Conservation (phyloP, 1,140 invertebrate species). For the Zophobas atratus region DNA sequence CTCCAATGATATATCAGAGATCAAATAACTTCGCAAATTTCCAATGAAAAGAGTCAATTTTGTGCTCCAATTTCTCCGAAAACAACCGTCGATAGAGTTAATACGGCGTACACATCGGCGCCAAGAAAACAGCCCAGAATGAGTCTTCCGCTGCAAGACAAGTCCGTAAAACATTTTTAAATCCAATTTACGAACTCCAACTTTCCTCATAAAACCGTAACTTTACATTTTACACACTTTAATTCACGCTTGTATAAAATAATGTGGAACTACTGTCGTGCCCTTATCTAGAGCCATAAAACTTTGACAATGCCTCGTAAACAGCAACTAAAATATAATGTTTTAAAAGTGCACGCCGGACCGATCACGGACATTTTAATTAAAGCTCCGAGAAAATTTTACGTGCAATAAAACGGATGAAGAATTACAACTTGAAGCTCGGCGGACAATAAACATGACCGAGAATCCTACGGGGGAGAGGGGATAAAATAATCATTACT, state of each 20-base stretch:
- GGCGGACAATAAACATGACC: too few relatives aligned
- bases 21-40: too few relatives aligned
- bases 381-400: conserved; percentile 1
- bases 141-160: neutral
- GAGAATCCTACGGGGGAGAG: too few relatives aligned
- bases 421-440: neutral
- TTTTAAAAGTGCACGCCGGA: conserved; percentile 1
- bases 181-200: conserved; percentile 6
- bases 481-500: too few relatives aligned
- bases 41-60: too few relatives aligned
- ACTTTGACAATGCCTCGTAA: neutral
- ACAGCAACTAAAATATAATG: neutral
- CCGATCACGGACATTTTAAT: conserved; percentile 1
- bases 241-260: neutral
- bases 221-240: conserved; percentile 2
- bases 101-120: too few relatives aligned
- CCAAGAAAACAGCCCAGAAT: neutral
- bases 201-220: conserved; percentile 2
- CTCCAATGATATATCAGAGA: too few relatives aligned
- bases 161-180: conserved; percentile 14
- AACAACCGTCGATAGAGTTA: too few relatives aligned
- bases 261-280: neutral
- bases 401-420: neutral
- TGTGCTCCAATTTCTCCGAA: too few relatives aligned
- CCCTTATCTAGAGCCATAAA: neutral